Base-by-base conservation (phyloP, 2,888 invertebrate species). In the Acronicta alni region DNA sequence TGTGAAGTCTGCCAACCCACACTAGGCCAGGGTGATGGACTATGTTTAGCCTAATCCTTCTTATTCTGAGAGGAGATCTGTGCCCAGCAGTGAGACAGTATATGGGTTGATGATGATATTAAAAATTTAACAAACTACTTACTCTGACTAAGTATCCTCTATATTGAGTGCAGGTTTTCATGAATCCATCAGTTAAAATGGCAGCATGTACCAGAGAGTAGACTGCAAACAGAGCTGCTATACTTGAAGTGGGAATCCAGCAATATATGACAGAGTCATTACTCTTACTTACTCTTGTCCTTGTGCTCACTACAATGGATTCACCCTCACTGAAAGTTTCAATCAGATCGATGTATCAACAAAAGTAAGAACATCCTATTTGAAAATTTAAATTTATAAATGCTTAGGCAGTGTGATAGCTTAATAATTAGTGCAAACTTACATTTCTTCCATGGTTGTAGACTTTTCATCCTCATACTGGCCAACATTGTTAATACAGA, bases 121-220 rank as follows among this genome's bases (percentile, higher is more conserved):
- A 4, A 30, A 12, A 12, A 30, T 0, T 3, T 30, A 12, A n/a
- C 6, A 35, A 35, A n/a, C n/a, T 2, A 35, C 35, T 83, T 84
- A 94, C 94, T 84, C 95, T 95, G 38, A 97, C 95, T 67, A 97
- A 86, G 57, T 95, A 95, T 73, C 95, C 95, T 57, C 96, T 94
- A 78, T 97, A 97, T 76, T 97, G 96, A 6, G 95, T 96, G 83
- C 98, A 98, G n/a, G 97, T 97, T 67, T 95, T 95, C 53, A 96
- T 92, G 79, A 96, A 97, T 0, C 98, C 98, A 82, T 96, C 96
- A 0, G 97, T 96, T 52, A 96, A 95, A 16, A 97, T 95, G 0
- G 96, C 90, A 12, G 97, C 96, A 84, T 97, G 96, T 0, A 96
- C 93, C 3, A 97, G 79, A 8, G 96, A 95, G 69, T 97, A 96